Percentiles rank a stretch among this genome's conserved stretches.
These are phyloP conservation scores for Pteromalus puparum DNA, from an alignment of 1,140 invertebrate species.

Conservation along the genomic window DNA sequence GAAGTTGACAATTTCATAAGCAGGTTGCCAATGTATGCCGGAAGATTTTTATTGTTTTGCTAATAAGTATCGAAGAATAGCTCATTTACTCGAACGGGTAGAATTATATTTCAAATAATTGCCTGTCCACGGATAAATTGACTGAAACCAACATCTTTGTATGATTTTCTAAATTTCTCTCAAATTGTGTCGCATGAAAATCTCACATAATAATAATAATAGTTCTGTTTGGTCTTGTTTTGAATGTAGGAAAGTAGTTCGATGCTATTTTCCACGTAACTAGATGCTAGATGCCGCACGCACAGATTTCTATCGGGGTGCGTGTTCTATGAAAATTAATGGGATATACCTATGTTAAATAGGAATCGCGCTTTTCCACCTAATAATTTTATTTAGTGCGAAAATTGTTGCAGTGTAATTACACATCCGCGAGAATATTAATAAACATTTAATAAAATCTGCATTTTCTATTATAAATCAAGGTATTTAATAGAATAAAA, in stretches of 20 bases:
- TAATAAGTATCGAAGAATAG: not conserved
- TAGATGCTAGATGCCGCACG: not conserved
- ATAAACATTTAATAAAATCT: too few species aligned
- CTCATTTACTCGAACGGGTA: too few species aligned
- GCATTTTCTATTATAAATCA: not conserved
- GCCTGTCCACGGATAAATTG: not conserved
- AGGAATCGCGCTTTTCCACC: not conserved
- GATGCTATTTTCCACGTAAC: not conserved
- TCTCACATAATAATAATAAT: not conserved
- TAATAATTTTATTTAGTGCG: too few species aligned
- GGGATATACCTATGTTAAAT: conserved; percentile 12
- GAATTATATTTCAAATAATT: not conserved
- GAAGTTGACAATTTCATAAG: not conserved
- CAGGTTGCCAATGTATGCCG: not conserved
- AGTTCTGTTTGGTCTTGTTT: not conserved
- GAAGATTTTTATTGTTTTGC: not conserved
- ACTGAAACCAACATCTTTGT: too few species aligned
- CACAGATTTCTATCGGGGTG: not conserved
- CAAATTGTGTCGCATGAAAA: not conserved
- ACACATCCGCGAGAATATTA: too few species aligned
- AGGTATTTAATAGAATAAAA: not conserved
- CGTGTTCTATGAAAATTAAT: not conserved
- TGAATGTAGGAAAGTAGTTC: not conserved
- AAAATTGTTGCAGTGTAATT: too few species aligned
- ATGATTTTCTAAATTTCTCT: not conserved